Base-by-base conservation (phyloP, 1,140 invertebrate species). In the Elymnias hypermnestra region DNA sequence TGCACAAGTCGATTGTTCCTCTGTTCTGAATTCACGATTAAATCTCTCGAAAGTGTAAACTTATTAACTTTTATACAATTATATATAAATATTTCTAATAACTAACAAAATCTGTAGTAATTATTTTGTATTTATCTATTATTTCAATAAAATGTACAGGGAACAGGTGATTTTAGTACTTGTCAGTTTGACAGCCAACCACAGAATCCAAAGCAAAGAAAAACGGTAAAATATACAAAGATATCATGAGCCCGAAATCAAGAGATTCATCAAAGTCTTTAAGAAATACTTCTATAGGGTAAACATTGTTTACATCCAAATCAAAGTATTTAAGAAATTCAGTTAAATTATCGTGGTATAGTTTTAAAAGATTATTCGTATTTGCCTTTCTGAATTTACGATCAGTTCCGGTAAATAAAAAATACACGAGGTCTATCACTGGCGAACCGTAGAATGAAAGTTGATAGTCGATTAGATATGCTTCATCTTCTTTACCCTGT, bases 381-480 rank as follows among this genome's bases (percentile, higher is more conserved):
- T 75, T 54, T 1, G 50, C 25, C 15, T 52, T 54, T 17, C 67
- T 51, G 19, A 66, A 67, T 17, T 57, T 14, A 15, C 44, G 29
- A 31, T 71, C 62, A 3, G 63, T 62, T 12, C 49, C 23, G 0
- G 31, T 17, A 23, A 64, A 69, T 8, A 75, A 44, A 17, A 69
- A 50, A 15, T 63, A 71, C 0, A 69, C 8, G 5, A 75, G 26
- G 25, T 75, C 72, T 3, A 36, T 25, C 2, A 72, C 23, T 0
- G 72, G 72, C 21, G 46, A 54, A 4, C 62, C 62, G 31, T 63
- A 75, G 36, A 41, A 45, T 5, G 63, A 14, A 0, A 60, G 7
- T 33, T 75, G 72, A 14, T 59, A 72, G 29, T 75, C 72, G 1
- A 75, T 53, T 29, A 59, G 36, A 0, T 70, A 39, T 0, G 59